phyloP scores from a whole-genome alignment of 2,797 vertebrate genomes.

The Luscinia megarhynchos region DNA sequence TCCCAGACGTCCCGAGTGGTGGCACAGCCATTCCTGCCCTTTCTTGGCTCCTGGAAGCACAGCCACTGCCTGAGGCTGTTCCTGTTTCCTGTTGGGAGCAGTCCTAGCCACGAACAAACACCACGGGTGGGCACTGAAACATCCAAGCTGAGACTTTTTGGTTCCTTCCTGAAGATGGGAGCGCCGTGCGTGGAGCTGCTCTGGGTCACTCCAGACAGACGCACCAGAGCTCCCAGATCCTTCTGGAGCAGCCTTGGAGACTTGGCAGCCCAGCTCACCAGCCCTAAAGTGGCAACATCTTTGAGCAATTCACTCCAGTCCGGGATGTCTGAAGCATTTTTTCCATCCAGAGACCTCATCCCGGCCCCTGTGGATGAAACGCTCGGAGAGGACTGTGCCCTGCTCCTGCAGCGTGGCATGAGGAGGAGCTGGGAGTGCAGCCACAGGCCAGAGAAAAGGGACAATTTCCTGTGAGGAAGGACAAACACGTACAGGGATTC shows the following conservation, averaged over 20 bases:
- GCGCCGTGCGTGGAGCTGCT: fast-evolving
- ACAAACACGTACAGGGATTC: background rate
- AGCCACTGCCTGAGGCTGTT: background rate
- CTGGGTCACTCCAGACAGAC: background rate
- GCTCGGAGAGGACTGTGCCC: background rate
- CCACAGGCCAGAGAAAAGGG: background rate
- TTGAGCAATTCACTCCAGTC: background rate
- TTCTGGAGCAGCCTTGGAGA: background rate
- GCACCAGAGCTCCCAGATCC: background rate
- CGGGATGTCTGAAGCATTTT: background rate
- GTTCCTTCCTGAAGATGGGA: background rate
- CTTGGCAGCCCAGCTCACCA: background rate
- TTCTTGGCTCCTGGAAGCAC: background rate
- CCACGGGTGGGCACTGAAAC: background rate
- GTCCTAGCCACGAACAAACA: background rate
- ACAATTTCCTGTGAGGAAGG: background rate
- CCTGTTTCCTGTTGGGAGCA: background rate
- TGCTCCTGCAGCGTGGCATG: background rate
- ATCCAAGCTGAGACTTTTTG: background rate
- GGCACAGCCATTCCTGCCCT: background rate
- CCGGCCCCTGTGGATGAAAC: fast-evolving
- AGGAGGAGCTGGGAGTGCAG: background rate
- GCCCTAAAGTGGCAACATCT: background rate
- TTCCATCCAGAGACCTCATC: background rate
- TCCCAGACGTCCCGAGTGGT: background rate